Percentiles rank a stretch among this genome's conserved stretches.
phyloP scores from a whole-genome alignment of 2,797 vertebrate species.

The Taeniopygia guttata region DNA sequence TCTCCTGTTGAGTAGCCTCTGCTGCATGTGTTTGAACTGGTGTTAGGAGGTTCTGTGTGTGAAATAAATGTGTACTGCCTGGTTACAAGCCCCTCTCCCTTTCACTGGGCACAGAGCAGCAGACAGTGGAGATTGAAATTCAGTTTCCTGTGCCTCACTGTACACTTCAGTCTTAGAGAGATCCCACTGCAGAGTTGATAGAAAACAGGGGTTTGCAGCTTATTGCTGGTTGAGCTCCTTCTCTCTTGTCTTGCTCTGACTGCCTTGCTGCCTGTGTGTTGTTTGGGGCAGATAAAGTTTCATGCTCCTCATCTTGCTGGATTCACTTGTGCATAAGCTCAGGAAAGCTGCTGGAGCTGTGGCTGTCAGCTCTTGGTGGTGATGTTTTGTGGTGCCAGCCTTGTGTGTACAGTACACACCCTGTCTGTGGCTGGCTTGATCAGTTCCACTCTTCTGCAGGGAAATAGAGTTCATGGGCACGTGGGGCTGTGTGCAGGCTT shows the following conservation, averaged over 20 bases:
- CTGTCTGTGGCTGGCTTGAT: background rate
- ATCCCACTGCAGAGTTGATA: background rate
- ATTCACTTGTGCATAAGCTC: background rate
- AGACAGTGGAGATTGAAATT: background rate
- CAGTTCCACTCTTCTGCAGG: background rate
- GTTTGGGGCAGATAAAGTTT: background rate
- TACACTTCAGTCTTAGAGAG: background rate
- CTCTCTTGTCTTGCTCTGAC: background rate
- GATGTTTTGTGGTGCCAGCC: background rate
- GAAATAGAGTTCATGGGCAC: background rate
- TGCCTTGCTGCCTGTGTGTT: background rate
- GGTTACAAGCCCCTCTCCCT: background rate
- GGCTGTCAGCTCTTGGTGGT: background rate
- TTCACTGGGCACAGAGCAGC: background rate
- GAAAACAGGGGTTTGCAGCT: background rate
- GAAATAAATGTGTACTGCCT: background rate
- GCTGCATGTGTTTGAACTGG: background rate
- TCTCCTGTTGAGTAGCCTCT: background rate
- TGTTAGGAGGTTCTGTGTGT: background rate
- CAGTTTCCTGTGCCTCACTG: background rate
- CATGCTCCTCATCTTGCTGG: background rate
- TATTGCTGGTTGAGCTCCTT: background rate
- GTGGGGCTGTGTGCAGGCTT: background rate
- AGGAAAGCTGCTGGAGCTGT: background rate
- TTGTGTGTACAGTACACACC: background rate